A percentile compares a stretch with the other conserved stretches of the same genome.
Evolutionary conservation across 2,888 invertebrate species (phyloP).

Genomic region (Lasioglossum malachurum): DNA sequence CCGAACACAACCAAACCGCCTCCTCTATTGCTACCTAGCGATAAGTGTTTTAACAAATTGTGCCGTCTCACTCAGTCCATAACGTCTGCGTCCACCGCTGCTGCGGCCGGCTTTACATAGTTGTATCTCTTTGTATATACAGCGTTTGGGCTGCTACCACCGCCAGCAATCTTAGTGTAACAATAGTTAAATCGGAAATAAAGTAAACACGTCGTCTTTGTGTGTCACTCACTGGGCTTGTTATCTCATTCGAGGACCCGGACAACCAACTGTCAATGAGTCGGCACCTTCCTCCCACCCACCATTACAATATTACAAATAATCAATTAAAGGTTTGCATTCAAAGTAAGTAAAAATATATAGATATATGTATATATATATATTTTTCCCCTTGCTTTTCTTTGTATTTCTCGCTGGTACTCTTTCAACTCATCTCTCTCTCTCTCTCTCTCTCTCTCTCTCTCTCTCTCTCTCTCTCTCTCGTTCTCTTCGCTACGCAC

Average conservation of each 20-base stretch:
- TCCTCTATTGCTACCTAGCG: background rate
- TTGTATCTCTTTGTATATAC: background rate
- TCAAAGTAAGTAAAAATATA: conserved; percentile 82
- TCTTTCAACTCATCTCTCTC: conserved; percentile 26
- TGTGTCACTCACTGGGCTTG: background rate
- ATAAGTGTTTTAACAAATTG: background rate
- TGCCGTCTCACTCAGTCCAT: background rate
- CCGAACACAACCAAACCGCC: no score
- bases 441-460: background rate
- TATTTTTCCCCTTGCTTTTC: conserved; percentile 62
- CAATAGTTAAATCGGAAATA: background rate
- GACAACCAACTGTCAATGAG: background rate
- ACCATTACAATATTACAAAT: conserved; percentile 76
- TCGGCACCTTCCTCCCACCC: background rate
- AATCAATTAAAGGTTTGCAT: conserved; percentile 78
- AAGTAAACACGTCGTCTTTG: background rate
- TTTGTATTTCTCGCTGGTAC: conserved; percentile 45
- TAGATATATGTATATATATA: conserved; percentile 77
- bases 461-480: background rate
- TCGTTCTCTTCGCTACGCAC: background rate
- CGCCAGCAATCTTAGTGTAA: background rate
- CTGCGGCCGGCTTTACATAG: background rate
- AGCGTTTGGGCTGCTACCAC: background rate
- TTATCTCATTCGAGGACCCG: background rate
- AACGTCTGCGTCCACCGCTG: background rate